Percentiles rank a stretch among this genome's conserved stretches.
phyloP scores from a whole-genome alignment of 2,888 invertebrate genomes.

The Nemapogon koenigi region DNA sequence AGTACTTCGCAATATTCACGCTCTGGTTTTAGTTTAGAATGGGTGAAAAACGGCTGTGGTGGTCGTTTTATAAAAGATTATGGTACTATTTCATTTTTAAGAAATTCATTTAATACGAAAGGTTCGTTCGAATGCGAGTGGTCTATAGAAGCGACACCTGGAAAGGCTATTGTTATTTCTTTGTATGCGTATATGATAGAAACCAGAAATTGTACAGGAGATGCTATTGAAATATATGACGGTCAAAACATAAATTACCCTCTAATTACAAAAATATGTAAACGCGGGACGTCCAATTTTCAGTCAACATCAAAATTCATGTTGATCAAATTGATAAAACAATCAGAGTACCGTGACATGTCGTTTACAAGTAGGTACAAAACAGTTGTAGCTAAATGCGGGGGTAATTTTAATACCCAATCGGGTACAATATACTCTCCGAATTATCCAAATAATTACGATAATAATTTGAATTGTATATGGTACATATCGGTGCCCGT shows the following conservation, averaged over 20 bases:
- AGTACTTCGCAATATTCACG: slow-evolving; percentile 62
- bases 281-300: slow-evolving; percentile 40
- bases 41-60: slow-evolving; percentile 79
- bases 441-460: slow-evolving; percentile 85
- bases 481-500: slow-evolving; percentile 76
- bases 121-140: slow-evolving; percentile 73
- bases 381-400: slow-evolving; percentile 67
- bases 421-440: slow-evolving; percentile 77
- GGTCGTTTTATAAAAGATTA: slow-evolving; percentile 62
- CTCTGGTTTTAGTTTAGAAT: slow-evolving; percentile 84
- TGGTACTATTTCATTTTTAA: slow-evolving; percentile 69
- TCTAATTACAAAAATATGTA: slow-evolving; percentile 67
- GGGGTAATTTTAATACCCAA: slow-evolving; percentile 69
- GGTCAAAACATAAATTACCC: slow-evolving; percentile 68
- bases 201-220: slow-evolving; percentile 62
- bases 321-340: slow-evolving; percentile 73
- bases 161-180: slow-evolving; percentile 70
- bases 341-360: slow-evolving; percentile 56
- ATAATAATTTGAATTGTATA: slow-evolving; percentile 73
- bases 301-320: slow-evolving; percentile 73
- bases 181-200: slow-evolving; percentile 70
- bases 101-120: slow-evolving; percentile 67
- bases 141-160: slow-evolving; percentile 73
- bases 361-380: slow-evolving; percentile 66
- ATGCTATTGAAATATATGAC: slow-evolving; percentile 71